Percentiles rank a stretch among this genome's conserved stretches.
Conservation (phyloP, 35 echinoderm and acorn worm species). For the Apostichopus japonicus region DNA sequence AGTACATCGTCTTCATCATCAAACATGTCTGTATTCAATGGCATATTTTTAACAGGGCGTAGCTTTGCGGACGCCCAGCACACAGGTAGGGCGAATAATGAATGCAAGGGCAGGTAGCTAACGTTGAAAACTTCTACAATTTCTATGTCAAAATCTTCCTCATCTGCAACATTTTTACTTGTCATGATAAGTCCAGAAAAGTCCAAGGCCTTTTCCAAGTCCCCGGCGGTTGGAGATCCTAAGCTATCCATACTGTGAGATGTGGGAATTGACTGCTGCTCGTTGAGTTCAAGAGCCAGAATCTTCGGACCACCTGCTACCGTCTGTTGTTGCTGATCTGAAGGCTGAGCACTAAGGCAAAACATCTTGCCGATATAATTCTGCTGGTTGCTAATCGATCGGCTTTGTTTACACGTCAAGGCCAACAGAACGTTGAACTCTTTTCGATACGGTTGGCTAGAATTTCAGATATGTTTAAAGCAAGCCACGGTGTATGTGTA, state of each 20-base stretch:
- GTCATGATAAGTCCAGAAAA: constrained; percentile 76
- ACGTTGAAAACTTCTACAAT: constrained; percentile 75
- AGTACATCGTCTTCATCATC: constrained; percentile 70
- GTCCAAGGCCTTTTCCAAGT: constrained; percentile 71
- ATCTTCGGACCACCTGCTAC: constrained; percentile 46
- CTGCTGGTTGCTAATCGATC: constrained; percentile 2
- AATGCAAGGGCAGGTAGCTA: constrained; percentile 76
- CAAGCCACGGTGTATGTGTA: no score
- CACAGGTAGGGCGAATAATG: constrained; percentile 80
- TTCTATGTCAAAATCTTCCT: constrained; percentile 88
- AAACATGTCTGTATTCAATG: constrained; percentile 75
- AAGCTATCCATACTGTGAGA: constrained; percentile 18
- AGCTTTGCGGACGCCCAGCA: constrained; percentile 86
- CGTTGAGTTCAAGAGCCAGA: constrained; percentile 1
- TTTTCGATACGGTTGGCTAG: background rate
- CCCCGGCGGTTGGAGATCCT: constrained; percentile 42
- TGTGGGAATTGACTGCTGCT: background rate
- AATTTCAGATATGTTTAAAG: background rate
- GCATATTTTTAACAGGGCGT: constrained; percentile 61
- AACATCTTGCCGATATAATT: constrained; percentile 30
- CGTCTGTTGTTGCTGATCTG: constrained; percentile 10
- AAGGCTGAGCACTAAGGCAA: constrained; percentile 47
- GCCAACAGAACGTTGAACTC: constrained; percentile 18
- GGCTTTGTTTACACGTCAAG: background rate
- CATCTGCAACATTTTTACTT: constrained; percentile 85